phyloP scores from a whole-genome alignment of 2,888 invertebrate species.

The Conops quadrifasciatus region DNA sequence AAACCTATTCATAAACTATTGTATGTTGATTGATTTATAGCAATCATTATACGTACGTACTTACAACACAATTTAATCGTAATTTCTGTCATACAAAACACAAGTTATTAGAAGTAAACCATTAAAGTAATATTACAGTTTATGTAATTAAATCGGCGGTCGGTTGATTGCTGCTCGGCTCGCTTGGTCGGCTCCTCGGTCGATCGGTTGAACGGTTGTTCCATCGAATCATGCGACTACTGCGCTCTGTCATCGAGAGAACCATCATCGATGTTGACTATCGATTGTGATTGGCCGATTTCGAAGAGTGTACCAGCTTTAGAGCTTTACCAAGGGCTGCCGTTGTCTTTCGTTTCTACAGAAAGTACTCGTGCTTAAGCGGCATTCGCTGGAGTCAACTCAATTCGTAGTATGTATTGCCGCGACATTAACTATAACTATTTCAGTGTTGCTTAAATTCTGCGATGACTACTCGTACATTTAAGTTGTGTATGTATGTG shows the following conservation, averaged over 20 bases:
- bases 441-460: slow-evolving; percentile 12
- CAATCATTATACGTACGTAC: too few species aligned
- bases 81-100: slow-evolving; percentile 12
- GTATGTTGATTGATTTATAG: too few species aligned
- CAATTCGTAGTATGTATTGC: not conserved
- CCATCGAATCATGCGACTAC: too few species aligned
- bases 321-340: too few species aligned
- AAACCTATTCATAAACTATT: too few species aligned
- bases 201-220: not conserved
- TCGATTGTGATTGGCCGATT: too few species aligned
- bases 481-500: too few species aligned
- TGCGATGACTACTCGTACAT: slow-evolving; percentile 29
- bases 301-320: too few species aligned
- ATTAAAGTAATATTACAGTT: slow-evolving; percentile 32
- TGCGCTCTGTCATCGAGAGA: not conserved
- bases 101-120: slow-evolving; percentile 11
- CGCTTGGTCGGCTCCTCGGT: not conserved
- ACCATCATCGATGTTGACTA: not conserved
- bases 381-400: not conserved
- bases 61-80: slow-evolving; percentile 9
- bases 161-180: not conserved
- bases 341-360: too few species aligned
- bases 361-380: too few species aligned
- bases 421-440: slow-evolving; percentile 20
- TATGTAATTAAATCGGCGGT: slow-evolving; percentile 9